These are phyloP conservation scores for Acrobasis consociella DNA, from an alignment of 2,888 invertebrate species.

Conservation along the genomic window DNA sequence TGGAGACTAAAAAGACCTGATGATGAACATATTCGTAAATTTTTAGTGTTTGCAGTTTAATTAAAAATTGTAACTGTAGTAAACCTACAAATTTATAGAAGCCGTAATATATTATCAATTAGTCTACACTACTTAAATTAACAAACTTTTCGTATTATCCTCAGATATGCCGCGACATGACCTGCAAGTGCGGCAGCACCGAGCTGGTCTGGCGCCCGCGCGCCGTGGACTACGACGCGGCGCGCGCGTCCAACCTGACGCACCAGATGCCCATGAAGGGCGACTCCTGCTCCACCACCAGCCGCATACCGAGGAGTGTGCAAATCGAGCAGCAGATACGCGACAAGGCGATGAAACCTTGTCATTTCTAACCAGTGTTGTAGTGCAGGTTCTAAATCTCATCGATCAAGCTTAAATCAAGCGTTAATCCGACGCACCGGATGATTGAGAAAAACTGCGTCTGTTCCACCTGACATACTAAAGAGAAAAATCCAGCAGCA, in stretches of 20 bases:
- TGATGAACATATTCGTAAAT: too few relatives aligned
- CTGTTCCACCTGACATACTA: too few relatives aligned
- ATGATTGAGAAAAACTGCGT: too few relatives aligned
- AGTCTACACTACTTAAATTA: too few relatives aligned
- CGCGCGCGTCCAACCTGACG: constrained; percentile 55
- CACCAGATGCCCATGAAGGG: constrained; percentile 57
- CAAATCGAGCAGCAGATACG: constrained; percentile 52
- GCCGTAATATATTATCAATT: too few relatives aligned
- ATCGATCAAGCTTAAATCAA: background rate
- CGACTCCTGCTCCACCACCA: constrained; percentile 40
- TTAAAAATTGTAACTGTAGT: too few relatives aligned
- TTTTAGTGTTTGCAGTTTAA: too few relatives aligned
- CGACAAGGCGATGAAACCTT: constrained; percentile 37
- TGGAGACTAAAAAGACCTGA: too few relatives aligned
- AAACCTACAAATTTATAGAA: too few relatives aligned
- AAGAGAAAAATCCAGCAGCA: too few relatives aligned
- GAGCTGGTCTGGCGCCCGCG: constrained; percentile 69
- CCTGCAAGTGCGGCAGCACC: constrained; percentile 58
- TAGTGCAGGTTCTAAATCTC: background rate
- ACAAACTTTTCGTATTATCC: background rate
- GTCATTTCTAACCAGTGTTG: constrained; percentile 14
- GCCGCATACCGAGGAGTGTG: constrained; percentile 57
- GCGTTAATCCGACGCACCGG: too few relatives aligned
- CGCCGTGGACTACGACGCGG: constrained; percentile 56
- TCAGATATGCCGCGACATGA: constrained; percentile 73